phyloP scores from a whole-genome alignment of 2,797 vertebrate genomes.

The Sebastes trivittatus region DNA sequence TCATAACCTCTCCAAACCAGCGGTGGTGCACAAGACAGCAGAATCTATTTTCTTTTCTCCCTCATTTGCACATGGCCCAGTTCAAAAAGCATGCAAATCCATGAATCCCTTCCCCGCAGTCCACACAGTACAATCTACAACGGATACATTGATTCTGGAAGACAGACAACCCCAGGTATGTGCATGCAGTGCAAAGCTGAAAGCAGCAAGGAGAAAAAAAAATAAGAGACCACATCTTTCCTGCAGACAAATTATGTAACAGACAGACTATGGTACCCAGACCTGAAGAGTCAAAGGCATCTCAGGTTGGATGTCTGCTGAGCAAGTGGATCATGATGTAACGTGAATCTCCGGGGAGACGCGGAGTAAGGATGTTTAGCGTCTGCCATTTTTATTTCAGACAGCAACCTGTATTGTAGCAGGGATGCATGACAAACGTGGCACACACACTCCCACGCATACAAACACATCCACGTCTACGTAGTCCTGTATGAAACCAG shows the following conservation, averaged over 20 bases:
- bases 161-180: slow-evolving; percentile 68
- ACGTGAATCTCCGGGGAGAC: slow-evolving; percentile 63
- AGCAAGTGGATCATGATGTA: slow-evolving; percentile 74
- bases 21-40: slow-evolving; percentile 18
- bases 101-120: slow-evolving; percentile 26
- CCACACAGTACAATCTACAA: slow-evolving; percentile 28
- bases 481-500: not conserved
- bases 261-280: slow-evolving; percentile 51
- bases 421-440: not conserved
- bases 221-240: slow-evolving; percentile 34
- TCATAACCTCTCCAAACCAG: slow-evolving; percentile 59
- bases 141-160: slow-evolving; percentile 53
- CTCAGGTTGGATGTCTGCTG: slow-evolving; percentile 67
- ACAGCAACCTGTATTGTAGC: slow-evolving; percentile 26
- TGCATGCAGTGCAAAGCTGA: not conserved
- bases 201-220: not conserved
- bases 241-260: slow-evolving; percentile 71
- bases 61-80: slow-evolving; percentile 54
- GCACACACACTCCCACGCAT: not conserved
- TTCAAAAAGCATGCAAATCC: slow-evolving; percentile 59
- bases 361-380: slow-evolving; percentile 30
- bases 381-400: slow-evolving; percentile 47
- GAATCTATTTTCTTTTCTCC: slow-evolving; percentile 38
- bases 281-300: slow-evolving; percentile 64
- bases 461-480: not conserved